Conservation (phyloP, 2,113 vertebrate species). For the Vidua chalybeata region DNA sequence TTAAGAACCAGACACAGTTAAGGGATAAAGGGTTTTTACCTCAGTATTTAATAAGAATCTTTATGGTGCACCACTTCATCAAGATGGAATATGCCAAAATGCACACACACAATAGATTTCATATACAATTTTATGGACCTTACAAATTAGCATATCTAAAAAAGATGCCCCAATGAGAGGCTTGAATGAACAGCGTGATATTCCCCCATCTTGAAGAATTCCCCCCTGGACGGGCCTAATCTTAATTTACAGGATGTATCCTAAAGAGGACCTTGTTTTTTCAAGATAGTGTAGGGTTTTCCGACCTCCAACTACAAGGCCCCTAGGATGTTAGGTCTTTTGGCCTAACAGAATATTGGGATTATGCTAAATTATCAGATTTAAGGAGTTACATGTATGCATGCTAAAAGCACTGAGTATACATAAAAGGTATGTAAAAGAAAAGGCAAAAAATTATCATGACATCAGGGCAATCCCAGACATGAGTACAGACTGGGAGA, state of each 20-base stretch:
- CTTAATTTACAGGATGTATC: not conserved
- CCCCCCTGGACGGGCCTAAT: not conserved
- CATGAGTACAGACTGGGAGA: not conserved
- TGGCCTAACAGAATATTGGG: not conserved
- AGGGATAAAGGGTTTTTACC: not conserved
- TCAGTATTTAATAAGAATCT: not conserved
- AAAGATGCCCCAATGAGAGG: not conserved
- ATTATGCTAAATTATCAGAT: not conserved
- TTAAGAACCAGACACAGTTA: fast-evolving
- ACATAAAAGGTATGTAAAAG: not conserved
- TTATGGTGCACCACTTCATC: not conserved
- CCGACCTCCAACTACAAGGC: fast-evolving
- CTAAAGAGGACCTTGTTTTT: not conserved
- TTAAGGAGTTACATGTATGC: not conserved
- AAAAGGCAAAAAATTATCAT: not conserved
- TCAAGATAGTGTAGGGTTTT: fast-evolving
- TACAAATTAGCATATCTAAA: not conserved
- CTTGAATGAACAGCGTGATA: not conserved
- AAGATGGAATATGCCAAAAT: fast-evolving
- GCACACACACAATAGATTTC: fast-evolving
- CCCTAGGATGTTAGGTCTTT: too few species aligned
- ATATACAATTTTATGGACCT: not conserved
- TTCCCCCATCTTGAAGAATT: not conserved
- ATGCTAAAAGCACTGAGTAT: not conserved
- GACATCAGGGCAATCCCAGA: not conserved